Evolutionary conservation across 2,113 vertebrate species (phyloP).

Genomic region (Brevimyrus niger): DNA sequence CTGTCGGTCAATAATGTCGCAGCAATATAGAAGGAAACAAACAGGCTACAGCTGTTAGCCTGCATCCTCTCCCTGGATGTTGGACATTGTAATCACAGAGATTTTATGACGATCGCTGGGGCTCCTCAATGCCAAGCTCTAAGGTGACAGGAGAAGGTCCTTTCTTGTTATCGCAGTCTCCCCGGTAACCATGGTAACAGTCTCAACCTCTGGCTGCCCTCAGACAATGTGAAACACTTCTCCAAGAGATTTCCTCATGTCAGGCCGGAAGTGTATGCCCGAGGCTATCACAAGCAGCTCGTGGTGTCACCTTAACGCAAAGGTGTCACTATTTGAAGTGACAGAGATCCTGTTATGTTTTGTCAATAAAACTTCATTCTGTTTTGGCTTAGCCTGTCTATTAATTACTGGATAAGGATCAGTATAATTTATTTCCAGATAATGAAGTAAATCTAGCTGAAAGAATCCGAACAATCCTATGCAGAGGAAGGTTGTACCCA

Average conservation of each 20-base stretch:
- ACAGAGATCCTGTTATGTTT: not conserved
- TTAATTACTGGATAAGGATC: not conserved
- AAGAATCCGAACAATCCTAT: not conserved
- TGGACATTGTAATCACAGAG: not conserved
- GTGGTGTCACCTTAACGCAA: not conserved
- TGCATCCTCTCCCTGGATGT: not conserved
- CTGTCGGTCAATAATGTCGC: not conserved
- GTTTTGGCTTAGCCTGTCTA: not conserved
- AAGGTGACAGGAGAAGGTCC: conserved; percentile 51
- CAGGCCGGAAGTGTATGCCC: too few relatives aligned
- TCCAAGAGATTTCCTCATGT: not conserved
- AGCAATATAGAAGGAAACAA: not conserved
- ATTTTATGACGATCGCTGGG: not conserved
- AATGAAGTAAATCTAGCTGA: not conserved
- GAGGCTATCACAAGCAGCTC: too few relatives aligned
- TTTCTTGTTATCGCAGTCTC: conserved; percentile 85
- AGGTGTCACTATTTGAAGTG: not conserved
- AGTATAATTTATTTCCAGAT: not conserved
- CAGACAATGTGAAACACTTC: not conserved
- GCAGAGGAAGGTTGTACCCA: not conserved
- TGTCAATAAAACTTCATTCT: not conserved
- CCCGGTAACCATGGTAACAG: conserved; percentile 63
- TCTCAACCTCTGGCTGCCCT: not conserved
- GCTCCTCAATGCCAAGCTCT: not conserved
- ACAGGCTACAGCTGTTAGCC: not conserved